Base-by-base conservation (phyloP, 2,797 vertebrate genomes). In the Micropoecilia bifurca region DNA sequence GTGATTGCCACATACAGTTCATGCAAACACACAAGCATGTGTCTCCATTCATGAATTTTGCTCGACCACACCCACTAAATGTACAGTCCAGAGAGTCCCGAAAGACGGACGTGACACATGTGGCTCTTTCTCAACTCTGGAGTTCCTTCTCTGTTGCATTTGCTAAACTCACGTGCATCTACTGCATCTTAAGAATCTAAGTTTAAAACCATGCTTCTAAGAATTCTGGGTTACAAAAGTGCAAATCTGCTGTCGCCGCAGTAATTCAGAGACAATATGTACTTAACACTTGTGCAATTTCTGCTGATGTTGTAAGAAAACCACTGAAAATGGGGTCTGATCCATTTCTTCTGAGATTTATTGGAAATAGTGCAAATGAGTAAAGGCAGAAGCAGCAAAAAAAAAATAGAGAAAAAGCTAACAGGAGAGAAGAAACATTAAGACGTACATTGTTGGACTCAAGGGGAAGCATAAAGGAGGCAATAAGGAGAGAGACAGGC, bases 1-100 rank as follows among this genome's bases (percentile, higher is more conserved):
- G 63, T 39, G 39, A 87, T 87, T 93, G 73, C 79, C 18, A 72
- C 87, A 90, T 16, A 46, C 41, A 33, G 12, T 46, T 80, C 16
- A 73, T 73, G 61, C 41, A 83, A 28, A 68, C 55, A 69, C 48
- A 78, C 85, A 75, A 76, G 74, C 66, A 10, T 74, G 74, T 75
- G 82, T 80, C 78, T 82, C 75, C 90, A 94, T 94, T 94, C 92
- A 93, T 92, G 87, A 90, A 74, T 92, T 91, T 86, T 80, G 82
- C 73, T 84, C 22, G 76, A 78, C 88, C 75, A 80, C 59, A 2
- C 79, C 68, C 77, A 82, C 80, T 43, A 79, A 83, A 91, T 87
- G 84, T 91, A 89, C 77, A 89, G 85, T 85, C 77, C 86, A 81
- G 71, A 80, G 33, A 48, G 69, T 75, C 25, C 82, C 73, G 22